Base-by-base conservation (phyloP, 2,888 invertebrate genomes). In the Lissonota sp. region DNA sequence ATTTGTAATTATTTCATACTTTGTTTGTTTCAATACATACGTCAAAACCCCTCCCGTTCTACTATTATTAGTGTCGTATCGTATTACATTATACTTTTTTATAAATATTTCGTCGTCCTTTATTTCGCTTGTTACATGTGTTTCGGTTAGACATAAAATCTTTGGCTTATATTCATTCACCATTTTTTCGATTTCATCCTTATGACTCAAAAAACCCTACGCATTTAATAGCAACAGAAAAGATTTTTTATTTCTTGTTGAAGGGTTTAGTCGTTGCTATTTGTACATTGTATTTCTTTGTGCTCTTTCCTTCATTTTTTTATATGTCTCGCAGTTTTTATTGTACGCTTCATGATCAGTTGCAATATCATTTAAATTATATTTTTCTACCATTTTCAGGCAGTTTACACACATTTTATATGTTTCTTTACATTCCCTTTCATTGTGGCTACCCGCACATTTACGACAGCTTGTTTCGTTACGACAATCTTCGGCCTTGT, bases 91-190 rank as follows among this genome's bases (percentile, higher is more conserved):
- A 60, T 73, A 73, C 8, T 73, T 73, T 6, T 44, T 37, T 14
- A 73, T 53, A 8, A 44, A 49, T 8, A 79, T 26, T 37, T 79
- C 79, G 1, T 14, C 12, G 10, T 72, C 73, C 57, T 67, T 40
- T 6, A 79, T 51, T 6, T 73, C 62, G 26, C 62, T 12, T 37
- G 62, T 73, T 6, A 79, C 53, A 16, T 67, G 72, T 10, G 79
- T 79, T 62, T 69, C 79, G 14, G 79, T 73, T 40, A 79, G 42
- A 26, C 72, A 73, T 57, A 79, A 4, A 4, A 79, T 73, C 37
- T 73, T 14, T 42, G 73, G 79, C 49, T 58, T 44, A 8, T 46
- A 16, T 12, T n/a, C 40, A 14, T 49, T 44, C 6, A 71, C 40
- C 37, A 55, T 14, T 10, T 16, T 57, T 62, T 26, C 44, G 2